Evolutionary conservation across 2,888 invertebrate species (phyloP).

Genomic region (Cryptops parisi): DNA sequence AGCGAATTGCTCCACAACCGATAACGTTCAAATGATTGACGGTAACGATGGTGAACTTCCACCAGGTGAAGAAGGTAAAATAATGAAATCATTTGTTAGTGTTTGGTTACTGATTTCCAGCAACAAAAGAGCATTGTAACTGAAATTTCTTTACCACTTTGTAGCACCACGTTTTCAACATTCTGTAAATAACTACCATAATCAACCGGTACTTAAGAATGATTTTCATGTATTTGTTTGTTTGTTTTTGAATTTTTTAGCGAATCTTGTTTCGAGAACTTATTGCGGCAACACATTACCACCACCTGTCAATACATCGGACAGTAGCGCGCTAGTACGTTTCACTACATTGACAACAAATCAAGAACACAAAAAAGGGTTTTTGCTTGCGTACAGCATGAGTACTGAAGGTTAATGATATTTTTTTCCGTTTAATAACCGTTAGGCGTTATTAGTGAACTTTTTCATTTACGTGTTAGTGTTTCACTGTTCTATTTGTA

Average conservation of each 20-base stretch:
- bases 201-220: too few relatives aligned
- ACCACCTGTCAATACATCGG: constrained; percentile 32
- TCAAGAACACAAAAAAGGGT: constrained; percentile 33
- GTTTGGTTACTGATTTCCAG: too few relatives aligned
- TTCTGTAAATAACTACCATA: neutral
- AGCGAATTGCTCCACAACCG: constrained; percentile 19
- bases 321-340: constrained; percentile 40
- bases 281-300: constrained; percentile 27
- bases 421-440: too few relatives aligned
- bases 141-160: too few relatives aligned
- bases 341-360: constrained; percentile 29
- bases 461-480: too few relatives aligned
- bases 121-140: too few relatives aligned
- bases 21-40: neutral
- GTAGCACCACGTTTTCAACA: neutral
- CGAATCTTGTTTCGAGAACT: constrained; percentile 23
- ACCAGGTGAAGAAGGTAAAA: too few relatives aligned
- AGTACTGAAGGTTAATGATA: constrained; percentile 30
- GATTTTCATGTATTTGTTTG: neutral
- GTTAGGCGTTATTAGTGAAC: too few relatives aligned
- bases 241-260: neutral
- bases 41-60: too few relatives aligned
- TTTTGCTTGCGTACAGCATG: constrained; percentile 46
- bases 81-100: too few relatives aligned
- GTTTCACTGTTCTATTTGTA: neutral